Evolutionary conservation across 2,113 vertebrate species (phyloP).

Genomic region (Scatophagus argus): DNA sequence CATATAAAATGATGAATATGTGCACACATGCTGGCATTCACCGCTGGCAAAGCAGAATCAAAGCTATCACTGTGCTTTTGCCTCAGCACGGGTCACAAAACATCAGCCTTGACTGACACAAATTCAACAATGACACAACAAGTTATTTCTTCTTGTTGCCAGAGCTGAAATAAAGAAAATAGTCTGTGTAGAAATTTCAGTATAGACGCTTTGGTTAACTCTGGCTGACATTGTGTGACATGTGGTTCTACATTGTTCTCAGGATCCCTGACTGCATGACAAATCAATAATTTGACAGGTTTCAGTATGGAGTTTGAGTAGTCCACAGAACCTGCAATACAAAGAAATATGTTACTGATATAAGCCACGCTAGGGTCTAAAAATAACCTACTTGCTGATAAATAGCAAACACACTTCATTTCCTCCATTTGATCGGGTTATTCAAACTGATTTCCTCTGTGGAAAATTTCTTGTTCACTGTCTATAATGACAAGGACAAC

Average conservation of each 20-base stretch:
- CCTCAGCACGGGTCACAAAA: constrained; percentile 35
- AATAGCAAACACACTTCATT: constrained; percentile 68
- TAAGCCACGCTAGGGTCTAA: constrained; percentile 56
- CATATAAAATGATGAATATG: constrained; percentile 12
- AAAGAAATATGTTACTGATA: constrained; percentile 39
- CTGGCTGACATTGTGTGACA: constrained; percentile 5
- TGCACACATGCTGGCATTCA: constrained; percentile 13
- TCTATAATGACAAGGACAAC: constrained; percentile 48
- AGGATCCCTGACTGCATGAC: not conserved
- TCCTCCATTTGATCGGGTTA: constrained; percentile 71
- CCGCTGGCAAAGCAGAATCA: constrained; percentile 30
- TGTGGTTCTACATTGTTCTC: not conserved
- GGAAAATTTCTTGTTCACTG: constrained; percentile 60
- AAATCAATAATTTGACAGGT: constrained; percentile 2
- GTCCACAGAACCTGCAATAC: not conserved
- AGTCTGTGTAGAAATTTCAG: constrained; percentile 8
- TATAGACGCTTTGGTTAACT: not conserved
- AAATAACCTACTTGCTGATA: constrained; percentile 69
- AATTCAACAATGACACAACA: constrained; percentile 23
- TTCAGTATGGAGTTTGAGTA: not conserved
- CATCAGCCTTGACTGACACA: constrained; percentile 46
- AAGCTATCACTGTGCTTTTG: constrained; percentile 30
- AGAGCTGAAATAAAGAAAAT: not conserved
- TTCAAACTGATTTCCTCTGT: constrained; percentile 68
- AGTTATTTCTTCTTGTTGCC: constrained; percentile 17